Percentiles rank a stretch among this genome's conserved stretches.
These are phyloP conservation scores for Drosophila quinaria DNA, from an alignment of 2,888 invertebrate genomes.

Conservation along the genomic window DNA sequence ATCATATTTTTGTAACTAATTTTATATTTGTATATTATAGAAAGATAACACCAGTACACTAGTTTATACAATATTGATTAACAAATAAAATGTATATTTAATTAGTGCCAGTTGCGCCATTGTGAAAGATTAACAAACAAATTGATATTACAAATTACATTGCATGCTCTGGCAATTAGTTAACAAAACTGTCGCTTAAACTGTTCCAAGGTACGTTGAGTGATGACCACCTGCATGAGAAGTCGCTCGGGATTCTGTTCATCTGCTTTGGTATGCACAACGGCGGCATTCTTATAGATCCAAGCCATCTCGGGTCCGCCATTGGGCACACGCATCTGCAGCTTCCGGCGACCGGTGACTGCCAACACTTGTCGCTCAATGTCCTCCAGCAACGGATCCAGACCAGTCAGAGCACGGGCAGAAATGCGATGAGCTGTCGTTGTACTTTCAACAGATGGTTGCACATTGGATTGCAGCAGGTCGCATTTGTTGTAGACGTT, in stretches of 20 bases:
- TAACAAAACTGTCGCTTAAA: conserved; percentile 86
- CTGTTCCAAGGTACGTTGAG: conserved; percentile 87
- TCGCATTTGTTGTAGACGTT: conserved; percentile 92
- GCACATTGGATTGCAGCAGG: conserved; percentile 69
- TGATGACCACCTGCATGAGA: conserved; percentile 88
- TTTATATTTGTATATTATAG: conserved; percentile 44
- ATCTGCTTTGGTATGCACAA: conserved; percentile 87
- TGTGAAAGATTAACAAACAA: conserved; percentile 24
- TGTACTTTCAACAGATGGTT: conserved; percentile 54
- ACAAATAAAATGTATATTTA: conserved; percentile 42
- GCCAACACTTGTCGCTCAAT: conserved; percentile 86
- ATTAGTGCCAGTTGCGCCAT: conserved; percentile 60
- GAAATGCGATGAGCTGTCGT: conserved; percentile 85
- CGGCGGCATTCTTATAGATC: conserved; percentile 89
- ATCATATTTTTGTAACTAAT: conserved; percentile 56
- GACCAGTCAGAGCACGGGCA: conserved; percentile 85
- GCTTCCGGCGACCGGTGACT: conserved; percentile 86
- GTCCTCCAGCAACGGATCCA: conserved; percentile 76
- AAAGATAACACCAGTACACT: conserved; percentile 51
- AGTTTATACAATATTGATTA: conserved; percentile 39
- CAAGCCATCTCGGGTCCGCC: conserved; percentile 88
- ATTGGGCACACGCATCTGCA: conserved; percentile 87
- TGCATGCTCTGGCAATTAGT: neutral
- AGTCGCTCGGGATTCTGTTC: conserved; percentile 86
- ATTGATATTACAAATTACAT: neutral